Base-by-base conservation (phyloP, 2,797 vertebrate genomes). In the Esox lucius region DNA sequence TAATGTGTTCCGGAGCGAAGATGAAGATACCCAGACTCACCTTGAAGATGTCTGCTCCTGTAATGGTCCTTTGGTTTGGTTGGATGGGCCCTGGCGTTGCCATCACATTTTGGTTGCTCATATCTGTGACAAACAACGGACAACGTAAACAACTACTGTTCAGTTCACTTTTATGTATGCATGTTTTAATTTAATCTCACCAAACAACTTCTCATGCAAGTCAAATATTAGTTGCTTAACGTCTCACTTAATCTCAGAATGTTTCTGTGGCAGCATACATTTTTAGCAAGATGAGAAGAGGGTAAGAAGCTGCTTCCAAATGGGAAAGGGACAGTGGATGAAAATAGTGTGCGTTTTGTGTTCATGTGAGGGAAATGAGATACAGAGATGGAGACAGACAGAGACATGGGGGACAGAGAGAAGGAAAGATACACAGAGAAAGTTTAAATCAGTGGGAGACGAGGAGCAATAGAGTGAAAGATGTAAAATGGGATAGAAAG, bases 31-130 rank as follows among this genome's bases (percentile, higher is more conserved):
- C 53, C n/a, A 85, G 62, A 89, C 95, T 86, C 85, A 98, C 97
- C 97, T 93, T 97, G 96, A 75, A 98, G 95, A 85, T 96, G 96
- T 78, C 97, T 94, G 87, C 94, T 95, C 86, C 91, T 93, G 85
- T 95, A 98, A 82, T 96, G 91, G 83, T 98, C 96, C 88, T 96
- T 96, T 0, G 96, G 93, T 90, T 95, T 97, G 28, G 93, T 85
- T 24, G 97, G 96, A 83, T 97, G 95, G 24, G 97, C 97, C 90
- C 97, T 92, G 81, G 97, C 97, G 0, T 96, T 93, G 19, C 92
- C 93, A 61, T 99, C 96, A 76, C 97, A 99, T 81, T 99, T 98
- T 2, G 97, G 97, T 85, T 98, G 97, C 71, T 99, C 96, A 7
- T 98, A 98, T 89, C 97, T 99, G 80, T 16, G 73, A 78, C 19